Base-by-base conservation (phyloP, 2,888 invertebrate genomes). In the Pyralis farinalis region DNA sequence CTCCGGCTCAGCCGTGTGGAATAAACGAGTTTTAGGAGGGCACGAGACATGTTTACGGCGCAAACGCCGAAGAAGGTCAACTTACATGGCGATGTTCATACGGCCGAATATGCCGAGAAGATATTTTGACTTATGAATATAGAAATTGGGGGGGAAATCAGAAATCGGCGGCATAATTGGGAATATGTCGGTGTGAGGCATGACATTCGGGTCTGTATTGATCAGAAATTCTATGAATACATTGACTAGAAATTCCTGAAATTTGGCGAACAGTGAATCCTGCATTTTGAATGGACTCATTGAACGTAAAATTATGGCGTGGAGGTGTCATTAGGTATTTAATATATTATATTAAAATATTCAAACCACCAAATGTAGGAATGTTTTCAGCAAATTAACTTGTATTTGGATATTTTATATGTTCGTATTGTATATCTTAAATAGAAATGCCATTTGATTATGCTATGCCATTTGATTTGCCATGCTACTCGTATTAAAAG, bases 141-240 rank as follows among this genome's bases (percentile, higher is more conserved):
- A 22, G 34, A 34, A 25, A 27, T 12, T 27, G 8, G 25, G 25
- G 21, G 25, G 25, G 4, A 16, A 25, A 21, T 4, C 21, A 4
- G 21, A 7, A 21, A 7, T 21, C 21, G 7, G 12, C 4, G 10
- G 27, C 11, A 27, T 12, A 12, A 34, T 34, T 34, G 2, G 27
- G 12, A 27, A 27, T 22, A 12, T 34, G 27, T 22, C 22, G 1
- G 8, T 4, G 27, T 25, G 7, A 1, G 6, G 3, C 22, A 25
- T 25, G 27, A 34, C 7, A 5, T 34, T 12, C 22, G 25, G 1
- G 1, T 7, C 11, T 34, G 22, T 12, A 12, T 8, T 25, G 12
- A 34, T 34, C 27, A 27, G 27, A 12, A 22, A 27, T 34, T 34
- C 34, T 12, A 34, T 34, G 34, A 34, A 34, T 34, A 34, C 22